Evolutionary conservation across 2,888 invertebrate genomes (phyloP), one percentile per base, ranked within the genome.

Genomic region (Matsumyia berberina): DNA sequence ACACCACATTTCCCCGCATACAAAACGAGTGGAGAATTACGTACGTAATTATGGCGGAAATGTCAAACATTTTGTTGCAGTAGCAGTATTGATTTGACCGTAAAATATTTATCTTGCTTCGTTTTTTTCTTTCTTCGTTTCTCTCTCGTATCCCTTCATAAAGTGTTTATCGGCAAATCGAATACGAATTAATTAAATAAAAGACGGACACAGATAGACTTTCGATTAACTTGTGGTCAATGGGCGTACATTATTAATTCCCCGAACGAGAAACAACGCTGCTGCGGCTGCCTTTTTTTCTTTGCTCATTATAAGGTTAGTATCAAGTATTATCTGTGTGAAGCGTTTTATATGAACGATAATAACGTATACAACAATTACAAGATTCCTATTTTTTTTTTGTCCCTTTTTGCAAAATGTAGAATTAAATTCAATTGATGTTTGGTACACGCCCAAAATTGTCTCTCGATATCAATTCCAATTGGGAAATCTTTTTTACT

Each of bases 1-100:
- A 46, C 49, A 55, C 31, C 46, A 62, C 51, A 70, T 55, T 62
- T 77, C 31, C 31, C 69, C 62, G 69, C 55, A 78, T 62, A 55
- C 77, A 51, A 58, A 31, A 49, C 37, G 8, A 58, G 64, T 79
- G 79, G 78, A 83, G 83, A 83, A 15, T 83, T 83, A 69, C 78
- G 57, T 69, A 72, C 78, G 60, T 73, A 55, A 78, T 77, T 82
- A 83, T 83, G 83, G 83, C 83, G 83, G 83, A 83, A 73, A 79
- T 79, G 83, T 83, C 83, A 83, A 83, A 83, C 69, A 79, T 74
- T 83, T 79, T 83, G 73, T 83, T 83, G 83, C 79, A 83, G 73
- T 46, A 69, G 69, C 79, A 79, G 73, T 83, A 83, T 83, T 83
- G 83, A 83, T 83, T 24, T 78, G 72, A 83, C 60, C 49, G 53